Evolutionary conservation across 2,888 invertebrate species (phyloP), one percentile per base, ranked within the genome.

Genomic region (Minunthozetes semirufus): DNA sequence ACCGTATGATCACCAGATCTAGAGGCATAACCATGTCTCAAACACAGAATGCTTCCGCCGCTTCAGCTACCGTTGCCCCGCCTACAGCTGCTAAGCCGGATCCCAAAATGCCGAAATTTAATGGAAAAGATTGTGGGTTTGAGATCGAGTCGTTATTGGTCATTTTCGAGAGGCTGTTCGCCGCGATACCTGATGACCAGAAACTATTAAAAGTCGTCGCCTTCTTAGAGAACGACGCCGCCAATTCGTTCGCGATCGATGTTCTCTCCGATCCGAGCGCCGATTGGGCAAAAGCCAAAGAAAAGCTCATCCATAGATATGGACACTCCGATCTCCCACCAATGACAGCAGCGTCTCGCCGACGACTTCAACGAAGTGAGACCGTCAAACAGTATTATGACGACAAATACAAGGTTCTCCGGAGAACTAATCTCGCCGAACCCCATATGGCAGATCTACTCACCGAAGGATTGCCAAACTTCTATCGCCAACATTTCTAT

Each of bases 401-500:
- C 15, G 72, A 72, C 19, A 72, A 72, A 22, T 8, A 9, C 1
- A 22, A 33, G 13, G 6, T 56, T 29, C 25, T 72, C 2, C 6
- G 72, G 6, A 8, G 50, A 3, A 29, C 25, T 4, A 13, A 9
- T 5, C 56, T 56, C 25, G 13, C 53, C 5, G 53, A 50, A 6
- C 6, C 19, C 1, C 13, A 72, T 9, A 22, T 25, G 5, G 15
- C 56, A 2, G 27, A 50, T 13, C 15, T 27, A 5, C 56, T 72
- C 4, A 72, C 72, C 5, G 72, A 72, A 72, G 72, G 72, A 3
- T 22, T 72, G 11, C 72, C 56, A 8, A 9, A 25, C 6, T 1
- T 2, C 5, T 72, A 13, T 17, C 46, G 56, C 4, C 6, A 13
- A 27, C 15, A 63, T 15, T 63, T 63, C 33, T 63, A 63, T 63